Evolutionary conservation across 2,797 vertebrate species (phyloP).

Genomic region (Notolabrus celidotus): DNA sequence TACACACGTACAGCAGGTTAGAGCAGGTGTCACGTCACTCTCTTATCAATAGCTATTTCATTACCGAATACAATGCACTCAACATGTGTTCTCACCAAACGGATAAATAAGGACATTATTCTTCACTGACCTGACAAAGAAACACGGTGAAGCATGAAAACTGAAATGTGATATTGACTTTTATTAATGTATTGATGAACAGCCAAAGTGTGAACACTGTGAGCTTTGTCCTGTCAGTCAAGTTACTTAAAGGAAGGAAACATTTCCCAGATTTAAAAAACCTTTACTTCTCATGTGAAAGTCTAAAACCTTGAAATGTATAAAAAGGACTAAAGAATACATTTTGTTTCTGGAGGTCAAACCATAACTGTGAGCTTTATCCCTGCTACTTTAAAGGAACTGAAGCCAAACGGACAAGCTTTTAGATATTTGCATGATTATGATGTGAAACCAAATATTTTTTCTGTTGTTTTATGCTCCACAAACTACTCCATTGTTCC

Average conservation of each 20-base stretch:
- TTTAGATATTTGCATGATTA: slow-evolving; percentile 41
- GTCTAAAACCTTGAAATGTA: neutral
- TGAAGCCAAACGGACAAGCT: neutral
- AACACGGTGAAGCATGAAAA: slow-evolving; percentile 30
- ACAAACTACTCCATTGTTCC: slow-evolving; percentile 33
- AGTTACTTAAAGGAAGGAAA: slow-evolving; percentile 9
- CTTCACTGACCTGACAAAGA: slow-evolving; percentile 29
- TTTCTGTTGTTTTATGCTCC: slow-evolving; percentile 23
- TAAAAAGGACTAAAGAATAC: neutral
- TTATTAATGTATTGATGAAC: slow-evolving; percentile 42
- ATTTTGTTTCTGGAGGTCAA: neutral
- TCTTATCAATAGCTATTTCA: slow-evolving; percentile 68
- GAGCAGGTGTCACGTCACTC: slow-evolving; percentile 56
- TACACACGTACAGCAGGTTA: slow-evolving; percentile 24
- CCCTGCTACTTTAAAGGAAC: neutral
- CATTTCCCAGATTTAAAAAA: neutral
- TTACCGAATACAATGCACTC: slow-evolving; percentile 57
- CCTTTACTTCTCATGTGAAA: too few species aligned
- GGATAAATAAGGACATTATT: slow-evolving; percentile 65
- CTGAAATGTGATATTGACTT: slow-evolving; percentile 31
- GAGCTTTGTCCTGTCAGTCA: slow-evolving; percentile 37
- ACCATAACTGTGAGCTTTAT: neutral
- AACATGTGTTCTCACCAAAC: slow-evolving; percentile 63
- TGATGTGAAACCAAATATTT: neutral
- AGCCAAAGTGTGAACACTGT: slow-evolving; percentile 9